Percentiles rank a stretch among this genome's conserved stretches.
These are phyloP conservation scores for Chauna torquata DNA, from an alignment of 2,113 vertebrate genomes.

Conservation along the genomic window DNA sequence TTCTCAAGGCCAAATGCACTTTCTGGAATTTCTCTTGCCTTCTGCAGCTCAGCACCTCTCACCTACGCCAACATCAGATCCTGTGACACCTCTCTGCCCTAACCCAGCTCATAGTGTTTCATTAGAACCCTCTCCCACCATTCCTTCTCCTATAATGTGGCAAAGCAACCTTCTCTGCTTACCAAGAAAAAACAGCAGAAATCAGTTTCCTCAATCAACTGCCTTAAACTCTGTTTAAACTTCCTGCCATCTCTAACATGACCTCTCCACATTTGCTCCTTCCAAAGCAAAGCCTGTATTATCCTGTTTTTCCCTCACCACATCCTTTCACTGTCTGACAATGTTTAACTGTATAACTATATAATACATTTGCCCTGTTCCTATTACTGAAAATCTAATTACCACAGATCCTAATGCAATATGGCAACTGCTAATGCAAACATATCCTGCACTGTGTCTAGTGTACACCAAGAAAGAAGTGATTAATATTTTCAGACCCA, in stretches of 20 bases:
- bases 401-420: constrained; percentile 46
- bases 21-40: background rate
- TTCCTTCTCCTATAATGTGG: background rate
- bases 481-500: background rate
- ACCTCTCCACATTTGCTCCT: background rate
- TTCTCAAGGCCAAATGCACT: background rate
- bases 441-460: constrained; percentile 21
- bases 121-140: background rate
- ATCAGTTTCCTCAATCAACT: background rate
- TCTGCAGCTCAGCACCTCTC: background rate
- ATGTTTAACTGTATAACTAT: constrained; percentile 34
- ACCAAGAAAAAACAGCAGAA: background rate
- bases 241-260: background rate
- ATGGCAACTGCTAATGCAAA: constrained; percentile 56
- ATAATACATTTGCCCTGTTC: constrained; percentile 31
- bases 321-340: background rate
- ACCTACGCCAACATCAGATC: background rate
- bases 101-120: background rate
- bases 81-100: background rate
- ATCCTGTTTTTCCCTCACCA: background rate
- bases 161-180: background rate
- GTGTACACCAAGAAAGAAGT: background rate
- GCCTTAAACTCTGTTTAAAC: constrained; percentile 1
- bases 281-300: background rate
- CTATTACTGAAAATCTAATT: constrained; percentile 59